Percentiles rank a stretch among this genome's conserved stretches.
phyloP scores from a whole-genome alignment of 2,113 vertebrate species.

The Sceloporus tristichus region DNA sequence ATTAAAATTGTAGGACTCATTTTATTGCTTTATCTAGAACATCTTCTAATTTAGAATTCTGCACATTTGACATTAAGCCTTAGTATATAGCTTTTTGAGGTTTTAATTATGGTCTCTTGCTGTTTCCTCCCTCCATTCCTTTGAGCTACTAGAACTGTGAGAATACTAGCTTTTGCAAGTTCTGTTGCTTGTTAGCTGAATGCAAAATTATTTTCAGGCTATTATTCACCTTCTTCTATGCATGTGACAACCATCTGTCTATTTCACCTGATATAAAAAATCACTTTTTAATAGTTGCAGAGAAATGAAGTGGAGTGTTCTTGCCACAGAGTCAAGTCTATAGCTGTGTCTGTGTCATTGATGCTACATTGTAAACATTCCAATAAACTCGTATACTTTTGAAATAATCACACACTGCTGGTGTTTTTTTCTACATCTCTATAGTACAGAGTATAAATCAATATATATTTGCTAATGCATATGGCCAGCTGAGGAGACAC shows the following conservation, averaged over 20 bases:
- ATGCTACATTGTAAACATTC: neutral
- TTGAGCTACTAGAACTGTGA: neutral
- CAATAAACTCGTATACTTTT: neutral
- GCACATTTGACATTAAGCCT: slow-evolving; percentile 55
- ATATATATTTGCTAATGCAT: too few relatives aligned
- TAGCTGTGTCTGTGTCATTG: neutral
- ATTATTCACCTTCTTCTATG: slow-evolving; percentile 44
- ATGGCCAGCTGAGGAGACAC: too few relatives aligned
- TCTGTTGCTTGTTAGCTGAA: slow-evolving; percentile 52
- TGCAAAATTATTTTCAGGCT: slow-evolving; percentile 50
- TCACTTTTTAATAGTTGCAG: neutral
- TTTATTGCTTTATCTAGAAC: slow-evolving; percentile 58
- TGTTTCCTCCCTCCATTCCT: slow-evolving; percentile 17
- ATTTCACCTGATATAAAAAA: slow-evolving; percentile 33
- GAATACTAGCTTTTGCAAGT: slow-evolving; percentile 44
- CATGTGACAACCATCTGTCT: slow-evolving; percentile 54
- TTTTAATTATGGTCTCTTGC: slow-evolving; percentile 59
- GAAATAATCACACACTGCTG: neutral
- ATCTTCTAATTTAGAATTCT: slow-evolving; percentile 54
- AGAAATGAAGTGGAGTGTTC: neutral
- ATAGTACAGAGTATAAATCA: too few relatives aligned
- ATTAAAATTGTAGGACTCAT: slow-evolving; percentile 48
- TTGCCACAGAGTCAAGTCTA: neutral
- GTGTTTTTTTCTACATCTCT: too few relatives aligned
- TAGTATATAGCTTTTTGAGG: slow-evolving; percentile 62